Base-by-base conservation (phyloP, 1,140 invertebrate species). In the Eriocheir sinensis region DNA sequence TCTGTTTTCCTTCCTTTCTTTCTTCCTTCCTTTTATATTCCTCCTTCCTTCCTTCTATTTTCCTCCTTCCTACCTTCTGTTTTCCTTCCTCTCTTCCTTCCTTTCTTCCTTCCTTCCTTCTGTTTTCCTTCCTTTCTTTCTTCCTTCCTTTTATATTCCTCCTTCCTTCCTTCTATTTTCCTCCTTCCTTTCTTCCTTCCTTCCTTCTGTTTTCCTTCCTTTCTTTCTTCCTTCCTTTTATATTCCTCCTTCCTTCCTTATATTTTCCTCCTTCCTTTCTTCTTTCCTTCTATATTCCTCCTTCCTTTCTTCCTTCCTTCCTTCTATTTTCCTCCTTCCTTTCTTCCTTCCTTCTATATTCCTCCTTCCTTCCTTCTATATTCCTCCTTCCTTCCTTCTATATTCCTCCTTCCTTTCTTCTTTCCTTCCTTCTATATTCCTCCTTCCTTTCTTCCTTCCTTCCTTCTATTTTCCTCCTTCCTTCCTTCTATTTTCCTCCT, bases 61-160 rank as follows among this genome's bases (percentile, higher is more conserved):
- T 3, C 27, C 83, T 27, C 6, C 27, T 27, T 27, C 83, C 40
- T 38, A 27, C 83, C 6, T 38, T 40, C 36, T 40, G 12, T 72
- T 72, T 72, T n/a, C n/a, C 60, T 72, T n/a, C 60, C n/a, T n/a
- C 60, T n/a, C 60, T 72, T 72, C 60, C 60, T n/a, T 72, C 60
- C 60, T 15, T 72, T 72, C 60, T 72, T 72, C n/a, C 60, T n/a
- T 15, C 60, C 60, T n/a, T 72, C n/a, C 60, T n/a, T n/a, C n/a
- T n/a, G 12, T n/a, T 72, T n/a, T n/a, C n/a, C n/a, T 72, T n/a
- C n/a, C 60, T 72, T n/a, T n/a, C 12, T n/a, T n/a, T 15, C n/a
- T 72, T 72, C n/a, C 60, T 72, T n/a, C 60, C 12, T 72, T n/a
- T n/a, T n/a, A 15, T n/a, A 15, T 72, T 72, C n/a, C 60, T 72